Evolutionary conservation across 1,140 invertebrate species (phyloP).

Genomic region (Listronotus oregonensis): DNA sequence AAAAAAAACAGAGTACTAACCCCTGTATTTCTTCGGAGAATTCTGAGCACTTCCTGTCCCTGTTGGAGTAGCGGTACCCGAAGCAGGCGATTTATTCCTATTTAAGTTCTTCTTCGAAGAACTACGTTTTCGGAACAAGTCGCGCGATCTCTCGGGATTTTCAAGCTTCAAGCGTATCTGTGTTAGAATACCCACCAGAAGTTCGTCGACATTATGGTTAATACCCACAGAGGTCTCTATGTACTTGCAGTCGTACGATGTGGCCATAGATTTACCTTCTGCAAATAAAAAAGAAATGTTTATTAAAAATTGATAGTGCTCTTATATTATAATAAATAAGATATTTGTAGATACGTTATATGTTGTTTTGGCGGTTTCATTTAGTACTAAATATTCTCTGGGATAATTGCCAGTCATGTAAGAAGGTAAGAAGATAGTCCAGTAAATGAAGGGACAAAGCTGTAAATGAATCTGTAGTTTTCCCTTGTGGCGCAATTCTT

Average conservation of each 20-base stretch:
- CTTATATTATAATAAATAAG: too few species aligned
- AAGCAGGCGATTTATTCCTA: slow-evolving; percentile 60
- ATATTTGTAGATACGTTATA: too few species aligned
- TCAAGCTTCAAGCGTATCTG: slow-evolving; percentile 86
- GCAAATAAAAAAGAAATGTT: slow-evolving; percentile 54
- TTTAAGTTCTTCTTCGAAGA: slow-evolving; percentile 60
- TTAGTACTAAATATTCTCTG: too few species aligned
- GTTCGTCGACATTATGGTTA: slow-evolving; percentile 92
- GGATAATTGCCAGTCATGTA: too few species aligned
- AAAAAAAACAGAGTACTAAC: too few species aligned
- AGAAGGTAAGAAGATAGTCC: too few species aligned
- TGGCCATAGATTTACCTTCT: slow-evolving; percentile 89
- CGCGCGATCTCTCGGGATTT: slow-evolving; percentile 73
- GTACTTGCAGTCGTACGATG: slow-evolving; percentile 89
- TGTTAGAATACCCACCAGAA: slow-evolving; percentile 85
- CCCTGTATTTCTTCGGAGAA: too few species aligned
- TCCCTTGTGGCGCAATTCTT: too few species aligned
- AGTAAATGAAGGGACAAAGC: too few species aligned
- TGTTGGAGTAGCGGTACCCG: slow-evolving; percentile 51
- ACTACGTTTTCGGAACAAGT: slow-evolving; percentile 59
- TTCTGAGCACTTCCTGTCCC: slow-evolving; percentile 67
- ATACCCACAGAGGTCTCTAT: slow-evolving; percentile 92
- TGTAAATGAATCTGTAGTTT: too few species aligned
- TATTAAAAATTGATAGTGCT: too few species aligned
- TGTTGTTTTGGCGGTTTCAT: too few species aligned